Evolutionary conservation across 2,888 invertebrate genomes (phyloP).

Genomic region (Cabera pusaria): DNA sequence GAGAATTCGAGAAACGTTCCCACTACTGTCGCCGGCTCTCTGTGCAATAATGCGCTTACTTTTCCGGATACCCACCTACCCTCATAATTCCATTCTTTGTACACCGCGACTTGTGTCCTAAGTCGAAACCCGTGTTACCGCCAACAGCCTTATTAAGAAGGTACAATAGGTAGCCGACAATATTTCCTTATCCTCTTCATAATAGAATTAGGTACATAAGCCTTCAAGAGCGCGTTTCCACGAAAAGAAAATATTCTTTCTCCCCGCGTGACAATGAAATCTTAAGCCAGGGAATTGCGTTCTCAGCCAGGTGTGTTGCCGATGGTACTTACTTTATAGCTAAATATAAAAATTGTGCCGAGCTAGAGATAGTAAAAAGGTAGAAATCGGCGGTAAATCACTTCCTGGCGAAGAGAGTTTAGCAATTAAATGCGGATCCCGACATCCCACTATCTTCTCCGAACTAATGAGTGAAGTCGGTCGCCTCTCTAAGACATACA

Average conservation of each 20-base stretch:
- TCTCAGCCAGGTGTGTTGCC: constrained; percentile 22
- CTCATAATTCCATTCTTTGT: constrained; percentile 73
- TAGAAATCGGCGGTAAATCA: constrained; percentile 56
- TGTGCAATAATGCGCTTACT: constrained; percentile 77
- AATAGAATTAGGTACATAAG: constrained; percentile 44
- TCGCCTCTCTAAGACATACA: constrained; percentile 55
- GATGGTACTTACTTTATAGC: constrained; percentile 5
- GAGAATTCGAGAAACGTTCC: constrained; percentile 70
- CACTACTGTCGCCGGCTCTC: constrained; percentile 46
- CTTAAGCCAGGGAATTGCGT: constrained; percentile 21
- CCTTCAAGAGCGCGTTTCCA: constrained; percentile 39
- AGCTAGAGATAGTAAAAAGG: constrained; percentile 33
- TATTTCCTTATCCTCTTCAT: constrained; percentile 50
- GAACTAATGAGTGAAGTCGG: constrained; percentile 71
- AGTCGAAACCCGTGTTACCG: constrained; percentile 73
- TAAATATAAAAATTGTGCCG: constrained; percentile 9
- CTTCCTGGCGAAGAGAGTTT: constrained; percentile 53
- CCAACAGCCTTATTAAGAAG: constrained; percentile 51
- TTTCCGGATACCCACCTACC: constrained; percentile 60
- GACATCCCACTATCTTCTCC: constrained; percentile 60
- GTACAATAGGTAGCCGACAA: constrained; percentile 49
- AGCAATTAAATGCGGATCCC: constrained; percentile 70
- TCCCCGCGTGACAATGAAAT: constrained; percentile 19
- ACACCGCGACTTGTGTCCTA: constrained; percentile 61
- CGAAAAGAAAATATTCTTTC: constrained; percentile 35